phyloP scores from a whole-genome alignment of 2,797 vertebrate genomes.

The Danio jaintianensis region DNA sequence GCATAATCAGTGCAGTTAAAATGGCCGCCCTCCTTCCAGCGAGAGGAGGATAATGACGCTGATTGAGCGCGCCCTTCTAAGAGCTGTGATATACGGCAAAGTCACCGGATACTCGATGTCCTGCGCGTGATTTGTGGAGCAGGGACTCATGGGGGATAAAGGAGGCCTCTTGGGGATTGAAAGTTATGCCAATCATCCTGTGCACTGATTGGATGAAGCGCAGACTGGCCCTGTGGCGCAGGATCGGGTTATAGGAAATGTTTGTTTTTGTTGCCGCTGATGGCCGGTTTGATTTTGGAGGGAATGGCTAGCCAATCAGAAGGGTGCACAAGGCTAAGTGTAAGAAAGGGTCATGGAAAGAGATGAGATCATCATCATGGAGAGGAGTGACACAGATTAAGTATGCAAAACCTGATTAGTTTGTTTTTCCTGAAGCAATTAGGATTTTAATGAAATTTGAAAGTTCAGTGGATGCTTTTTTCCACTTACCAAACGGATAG shows the following conservation, averaged over 20 bases:
- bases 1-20: slow-evolving; percentile 65
- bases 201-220: slow-evolving; percentile 53
- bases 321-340: neutral
- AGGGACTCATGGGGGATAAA: slow-evolving; percentile 29
- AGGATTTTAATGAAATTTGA: slow-evolving; percentile 25
- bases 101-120: slow-evolving; percentile 38
- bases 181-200: slow-evolving; percentile 41
- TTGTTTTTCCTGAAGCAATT: slow-evolving; percentile 35
- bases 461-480: slow-evolving; percentile 18
- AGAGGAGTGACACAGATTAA: slow-evolving; percentile 8
- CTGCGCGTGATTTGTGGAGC: slow-evolving; percentile 53
- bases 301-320: slow-evolving; percentile 46
- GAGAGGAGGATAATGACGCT: slow-evolving; percentile 57
- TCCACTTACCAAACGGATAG: neutral
- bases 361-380: slow-evolving; percentile 20
- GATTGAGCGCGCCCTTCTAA: slow-evolving; percentile 56
- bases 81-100: slow-evolving; percentile 60
- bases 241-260: slow-evolving; percentile 14
- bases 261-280: slow-evolving; percentile 50
- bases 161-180: slow-evolving; percentile 29
- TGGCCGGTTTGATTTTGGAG: slow-evolving; percentile 47
- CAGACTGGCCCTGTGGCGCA: slow-evolving; percentile 21
- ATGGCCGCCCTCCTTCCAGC: slow-evolving; percentile 53
- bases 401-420: slow-evolving; percentile 28
- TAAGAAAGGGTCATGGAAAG: slow-evolving; percentile 13